Conservation (phyloP, 2,888 invertebrate species). For the Ornithoptera alexandrae region DNA sequence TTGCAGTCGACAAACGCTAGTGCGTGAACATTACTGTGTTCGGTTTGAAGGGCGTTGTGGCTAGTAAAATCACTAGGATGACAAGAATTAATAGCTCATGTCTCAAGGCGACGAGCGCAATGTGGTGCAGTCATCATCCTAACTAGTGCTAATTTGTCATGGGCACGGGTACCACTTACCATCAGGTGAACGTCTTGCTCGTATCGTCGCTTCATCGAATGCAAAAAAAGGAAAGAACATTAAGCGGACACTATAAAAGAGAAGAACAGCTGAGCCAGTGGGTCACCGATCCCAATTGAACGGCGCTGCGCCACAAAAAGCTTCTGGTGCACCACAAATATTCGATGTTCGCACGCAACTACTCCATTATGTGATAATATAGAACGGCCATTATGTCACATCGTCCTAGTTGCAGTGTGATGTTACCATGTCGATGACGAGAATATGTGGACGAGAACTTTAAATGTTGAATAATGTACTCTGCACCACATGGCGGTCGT, state of each 20-base stretch:
- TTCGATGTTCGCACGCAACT: constrained; percentile 30
- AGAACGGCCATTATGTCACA: constrained; percentile 31
- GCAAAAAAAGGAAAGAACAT: neutral
- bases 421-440: too few relatives aligned
- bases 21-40: neutral
- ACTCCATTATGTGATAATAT: constrained; percentile 31
- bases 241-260: neutral
- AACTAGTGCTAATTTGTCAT: too few relatives aligned
- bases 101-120: too few relatives aligned
- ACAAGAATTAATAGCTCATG: too few relatives aligned
- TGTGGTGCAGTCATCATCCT: too few relatives aligned
- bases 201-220: neutral
- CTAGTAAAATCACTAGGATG: too few relatives aligned
- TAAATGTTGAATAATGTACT: too few relatives aligned
- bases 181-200: neutral
- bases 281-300: constrained; percentile 10
- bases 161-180: too few relatives aligned
- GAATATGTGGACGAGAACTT: too few relatives aligned
- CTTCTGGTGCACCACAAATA: constrained; percentile 3
- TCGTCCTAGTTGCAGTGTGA: constrained; percentile 28
- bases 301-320: constrained; percentile 7
- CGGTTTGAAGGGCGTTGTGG: too few relatives aligned
- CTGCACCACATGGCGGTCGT: too few relatives aligned
- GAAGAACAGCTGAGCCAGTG: neutral
- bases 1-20: neutral